A percentile compares a stretch with the other conserved stretches of the same genome.
phyloP scores from a whole-genome alignment of 2,797 vertebrate genomes.

The Typhlichthys subterraneus region DNA sequence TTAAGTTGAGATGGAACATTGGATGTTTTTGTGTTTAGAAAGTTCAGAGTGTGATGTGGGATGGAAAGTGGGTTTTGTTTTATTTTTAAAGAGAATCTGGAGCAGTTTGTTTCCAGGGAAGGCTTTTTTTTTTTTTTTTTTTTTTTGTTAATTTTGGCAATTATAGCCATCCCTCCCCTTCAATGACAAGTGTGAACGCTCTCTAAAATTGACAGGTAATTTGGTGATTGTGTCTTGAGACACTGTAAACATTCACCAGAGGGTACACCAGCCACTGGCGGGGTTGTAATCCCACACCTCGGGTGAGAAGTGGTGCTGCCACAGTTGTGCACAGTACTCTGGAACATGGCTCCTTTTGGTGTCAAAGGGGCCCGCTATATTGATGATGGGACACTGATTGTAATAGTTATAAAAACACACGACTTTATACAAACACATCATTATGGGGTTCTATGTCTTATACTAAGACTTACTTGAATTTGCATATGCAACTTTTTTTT shows the following conservation, averaged over 20 bases:
- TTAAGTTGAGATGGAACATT: slow-evolving; percentile 74
- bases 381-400: slow-evolving; percentile 79
- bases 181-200: slow-evolving; percentile 52
- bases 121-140: slow-evolving; percentile 36
- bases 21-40: slow-evolving; percentile 60
- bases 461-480: slow-evolving; percentile 86
- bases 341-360: slow-evolving; percentile 59
- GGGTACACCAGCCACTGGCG: slow-evolving; percentile 48
- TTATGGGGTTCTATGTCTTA: slow-evolving; percentile 82
- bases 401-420: slow-evolving; percentile 66
- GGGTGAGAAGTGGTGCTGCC: slow-evolving; percentile 43
- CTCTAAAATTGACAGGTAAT: slow-evolving; percentile 60
- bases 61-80: slow-evolving; percentile 37
- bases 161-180: slow-evolving; percentile 57
- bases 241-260: slow-evolving; percentile 72
- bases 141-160: slow-evolving; percentile 33
- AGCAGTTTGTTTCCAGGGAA: slow-evolving; percentile 60
- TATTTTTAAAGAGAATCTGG: slow-evolving; percentile 44
- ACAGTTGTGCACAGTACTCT: slow-evolving; percentile 63
- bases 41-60: slow-evolving; percentile 52
- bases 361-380: slow-evolving; percentile 62
- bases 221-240: slow-evolving; percentile 51
- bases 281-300: slow-evolving; percentile 35
- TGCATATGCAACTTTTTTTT: slow-evolving; percentile 78
- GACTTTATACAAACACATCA: slow-evolving; percentile 75